Evolutionary conservation across 2,797 vertebrate species (phyloP), one percentile per base, ranked within the genome.

Genomic region (Halcyon badia): DNA sequence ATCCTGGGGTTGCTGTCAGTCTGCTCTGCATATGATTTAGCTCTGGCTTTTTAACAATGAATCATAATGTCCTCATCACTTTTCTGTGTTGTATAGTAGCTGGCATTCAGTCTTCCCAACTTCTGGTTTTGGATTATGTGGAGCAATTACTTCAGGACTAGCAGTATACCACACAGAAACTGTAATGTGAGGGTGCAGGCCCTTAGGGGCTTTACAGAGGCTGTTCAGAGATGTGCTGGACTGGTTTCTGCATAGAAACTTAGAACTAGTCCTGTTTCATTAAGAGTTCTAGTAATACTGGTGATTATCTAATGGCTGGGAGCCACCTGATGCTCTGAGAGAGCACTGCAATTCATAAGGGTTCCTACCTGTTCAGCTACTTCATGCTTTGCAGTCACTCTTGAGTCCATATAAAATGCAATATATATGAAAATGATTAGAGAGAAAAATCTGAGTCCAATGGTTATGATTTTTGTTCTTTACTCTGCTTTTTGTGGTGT

Each of bases 11-110:
- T 68, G 41, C 91, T 96, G 75, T 88, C 95, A 88, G 21, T 94
- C 93, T 92, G 91, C 37, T 91, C 94, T 89, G 57, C 75, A 54
- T 69, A 95, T 90, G 94, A 66, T 96, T 90, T 82, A 88, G 41
- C 33, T 62, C 62, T 90, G 71, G 33, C 48, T 94, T 77, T 83
- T 77, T 64, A 72, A 72, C 69, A 83, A 62, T 92, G 81, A 87
- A 25, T 97, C 88, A 77, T 75, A 87, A 52, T 41, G 48, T 89
- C 70, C 71, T 86, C 90, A 85, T 76, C 70, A 70, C 33, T 56
- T 69, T 73, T 31, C 93, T 41, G n/a, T 75, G 54, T 4, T 8
- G 84, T 81, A 46, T 28, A 83, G 83, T 54, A 71, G 22, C 78
- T 85, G 90, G 84, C 88, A 91, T 89, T 46, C 68, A 58, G 75